Conservation (phyloP, 1,140 invertebrate genomes). For the Formica exsecta region DNA sequence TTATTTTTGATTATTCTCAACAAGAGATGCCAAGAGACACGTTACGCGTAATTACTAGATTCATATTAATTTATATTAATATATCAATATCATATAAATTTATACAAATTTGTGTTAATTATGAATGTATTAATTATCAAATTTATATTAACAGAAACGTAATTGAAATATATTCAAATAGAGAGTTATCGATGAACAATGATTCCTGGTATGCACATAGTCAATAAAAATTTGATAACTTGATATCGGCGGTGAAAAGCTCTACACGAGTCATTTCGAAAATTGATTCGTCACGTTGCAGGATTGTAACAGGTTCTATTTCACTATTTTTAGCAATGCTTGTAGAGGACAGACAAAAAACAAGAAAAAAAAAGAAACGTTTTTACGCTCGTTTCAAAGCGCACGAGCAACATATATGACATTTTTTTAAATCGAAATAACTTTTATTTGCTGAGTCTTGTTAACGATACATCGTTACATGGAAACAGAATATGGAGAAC, state of each 20-base stretch:
- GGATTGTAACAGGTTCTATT: constrained; percentile 1
- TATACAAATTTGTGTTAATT: no score
- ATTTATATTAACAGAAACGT: no score
- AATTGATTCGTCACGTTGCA: neutral
- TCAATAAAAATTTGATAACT: constrained; percentile 40
- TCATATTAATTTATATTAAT: no score
- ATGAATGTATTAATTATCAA: no score
- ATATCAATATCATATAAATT: no score
- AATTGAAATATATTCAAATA: no score
- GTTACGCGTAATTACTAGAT: no score
- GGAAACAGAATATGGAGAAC: constrained; percentile 15
- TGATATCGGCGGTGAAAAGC: neutral
- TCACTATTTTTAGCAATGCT: constrained; percentile 20
- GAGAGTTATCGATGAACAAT: no score
- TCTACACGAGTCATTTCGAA: neutral
- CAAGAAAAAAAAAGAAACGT: no score
- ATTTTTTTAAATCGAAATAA: constrained; percentile 25
- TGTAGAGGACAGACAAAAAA: no score
- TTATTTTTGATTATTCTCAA: no score
- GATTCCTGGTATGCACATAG: neutral
- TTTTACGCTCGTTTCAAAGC: neutral
- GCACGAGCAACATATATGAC: neutral
- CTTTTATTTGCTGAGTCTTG: constrained; percentile 8
- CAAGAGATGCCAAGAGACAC: no score
- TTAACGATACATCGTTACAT: constrained; percentile 4